A percentile compares a stretch with the other conserved stretches of the same genome.
These are phyloP conservation scores for Nomada fabriciana DNA, from an alignment of 2,888 invertebrate species.

Conservation along the genomic window DNA sequence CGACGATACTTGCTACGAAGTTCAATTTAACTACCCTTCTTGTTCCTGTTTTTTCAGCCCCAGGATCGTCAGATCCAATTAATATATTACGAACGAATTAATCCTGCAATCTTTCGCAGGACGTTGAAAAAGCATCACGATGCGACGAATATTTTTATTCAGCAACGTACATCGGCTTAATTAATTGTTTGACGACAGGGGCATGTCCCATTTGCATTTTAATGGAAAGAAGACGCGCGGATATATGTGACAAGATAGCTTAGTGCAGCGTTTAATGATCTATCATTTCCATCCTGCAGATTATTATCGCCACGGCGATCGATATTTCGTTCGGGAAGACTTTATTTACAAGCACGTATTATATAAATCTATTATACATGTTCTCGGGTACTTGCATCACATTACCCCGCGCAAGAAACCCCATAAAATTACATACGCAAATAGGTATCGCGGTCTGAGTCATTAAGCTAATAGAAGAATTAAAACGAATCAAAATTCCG, in stretches of 20 bases:
- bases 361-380: background rate
- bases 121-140: background rate
- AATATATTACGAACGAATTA: background rate
- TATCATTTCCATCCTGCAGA: slow-evolving; percentile 10
- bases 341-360: background rate
- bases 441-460: too few relatives aligned
- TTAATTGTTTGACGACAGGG: slow-evolving; percentile 31
- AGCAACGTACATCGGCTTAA: slow-evolving; percentile 12
- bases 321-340: background rate
- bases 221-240: slow-evolving; percentile 11
- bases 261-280: slow-evolving; percentile 14
- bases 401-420: background rate
- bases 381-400: background rate
- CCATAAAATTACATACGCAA: background rate
- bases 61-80: background rate
- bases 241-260: background rate
- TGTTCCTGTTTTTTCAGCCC: background rate
- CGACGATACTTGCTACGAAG: background rate
- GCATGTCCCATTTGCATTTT: slow-evolving; percentile 29
- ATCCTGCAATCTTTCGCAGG: background rate
- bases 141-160: background rate
- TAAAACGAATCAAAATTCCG: background rate
- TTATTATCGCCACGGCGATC: background rate
- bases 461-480: too few relatives aligned
- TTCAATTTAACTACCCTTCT: background rate